phyloP scores from a whole-genome alignment of 2,888 invertebrate genomes.

The Scaptodrosophila latifasciaeformis region DNA sequence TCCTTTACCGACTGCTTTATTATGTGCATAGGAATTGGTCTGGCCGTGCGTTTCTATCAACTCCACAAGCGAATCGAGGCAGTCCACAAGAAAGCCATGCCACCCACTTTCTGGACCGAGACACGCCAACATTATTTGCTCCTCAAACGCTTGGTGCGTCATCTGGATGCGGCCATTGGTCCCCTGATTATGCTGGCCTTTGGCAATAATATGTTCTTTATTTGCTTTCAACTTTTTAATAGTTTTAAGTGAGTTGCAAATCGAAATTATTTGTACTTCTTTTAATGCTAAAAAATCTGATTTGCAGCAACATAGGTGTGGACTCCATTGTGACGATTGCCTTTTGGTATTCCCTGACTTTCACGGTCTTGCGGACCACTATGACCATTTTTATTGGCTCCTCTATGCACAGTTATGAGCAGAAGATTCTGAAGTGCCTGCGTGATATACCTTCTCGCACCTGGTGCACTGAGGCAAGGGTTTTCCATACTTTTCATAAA shows the following conservation, averaged over 20 bases:
- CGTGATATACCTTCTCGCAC: constrained; percentile 74
- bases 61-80: constrained; percentile 77
- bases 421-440: constrained; percentile 75
- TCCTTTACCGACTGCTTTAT: constrained; percentile 84
- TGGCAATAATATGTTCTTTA: constrained; percentile 83
- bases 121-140: constrained; percentile 81
- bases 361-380: constrained; percentile 76
- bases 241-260: constrained; percentile 67
- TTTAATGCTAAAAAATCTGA: rapidly evolving
- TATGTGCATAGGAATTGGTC: constrained; percentile 81
- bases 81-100: constrained; percentile 74
- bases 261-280: not conserved
- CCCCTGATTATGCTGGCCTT: constrained; percentile 81
- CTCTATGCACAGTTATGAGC: constrained; percentile 76
- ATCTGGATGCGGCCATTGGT: constrained; percentile 79
- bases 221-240: constrained; percentile 83
- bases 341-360: constrained; percentile 77
- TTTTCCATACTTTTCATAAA: not conserved
- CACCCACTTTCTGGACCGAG: constrained; percentile 78
- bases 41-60: constrained; percentile 80
- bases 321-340: constrained; percentile 75
- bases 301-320: constrained; percentile 67
- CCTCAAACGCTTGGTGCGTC: constrained; percentile 79
- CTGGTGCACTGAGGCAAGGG: constrained; percentile 75
- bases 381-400: constrained; percentile 77